Evolutionary conservation across 2,113 vertebrate species (phyloP).

Genomic region (Propithecus coquereli): DNA sequence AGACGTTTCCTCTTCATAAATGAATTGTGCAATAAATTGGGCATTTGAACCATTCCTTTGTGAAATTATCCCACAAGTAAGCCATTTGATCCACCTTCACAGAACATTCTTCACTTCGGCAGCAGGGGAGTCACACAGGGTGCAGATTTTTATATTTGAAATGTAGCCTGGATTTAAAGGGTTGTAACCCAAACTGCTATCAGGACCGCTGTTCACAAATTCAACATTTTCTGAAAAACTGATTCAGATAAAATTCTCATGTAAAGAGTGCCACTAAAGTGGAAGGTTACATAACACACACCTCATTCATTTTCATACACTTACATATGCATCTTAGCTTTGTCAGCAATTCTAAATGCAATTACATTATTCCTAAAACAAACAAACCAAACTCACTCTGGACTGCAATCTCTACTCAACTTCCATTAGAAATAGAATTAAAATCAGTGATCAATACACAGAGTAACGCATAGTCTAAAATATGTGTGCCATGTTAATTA

Average conservation of each 20-base stretch:
- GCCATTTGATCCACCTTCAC: neutral
- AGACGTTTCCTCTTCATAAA: neutral
- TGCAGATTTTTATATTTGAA: neutral
- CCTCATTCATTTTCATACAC: neutral
- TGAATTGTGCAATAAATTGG: neutral
- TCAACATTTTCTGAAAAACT: neutral
- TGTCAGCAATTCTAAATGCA: neutral
- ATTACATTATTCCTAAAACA: neutral
- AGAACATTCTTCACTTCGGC: neutral
- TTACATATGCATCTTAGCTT: neutral
- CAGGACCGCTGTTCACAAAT: neutral
- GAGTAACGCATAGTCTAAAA: neutral
- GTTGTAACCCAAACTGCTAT: neutral
- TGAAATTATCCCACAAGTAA: neutral
- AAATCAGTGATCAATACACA: neutral
- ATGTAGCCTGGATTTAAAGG: neutral
- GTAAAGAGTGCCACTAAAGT: neutral
- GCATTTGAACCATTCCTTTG: neutral
- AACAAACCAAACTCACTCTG: neutral
- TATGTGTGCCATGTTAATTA: neutral
- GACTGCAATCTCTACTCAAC: neutral
- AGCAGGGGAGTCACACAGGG: neutral
- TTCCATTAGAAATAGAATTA: neutral
- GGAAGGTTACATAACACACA: neutral
- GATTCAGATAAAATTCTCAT: neutral